phyloP scores from a whole-genome alignment of 2,888 invertebrate species.

The Hydropsyche betteni region DNA sequence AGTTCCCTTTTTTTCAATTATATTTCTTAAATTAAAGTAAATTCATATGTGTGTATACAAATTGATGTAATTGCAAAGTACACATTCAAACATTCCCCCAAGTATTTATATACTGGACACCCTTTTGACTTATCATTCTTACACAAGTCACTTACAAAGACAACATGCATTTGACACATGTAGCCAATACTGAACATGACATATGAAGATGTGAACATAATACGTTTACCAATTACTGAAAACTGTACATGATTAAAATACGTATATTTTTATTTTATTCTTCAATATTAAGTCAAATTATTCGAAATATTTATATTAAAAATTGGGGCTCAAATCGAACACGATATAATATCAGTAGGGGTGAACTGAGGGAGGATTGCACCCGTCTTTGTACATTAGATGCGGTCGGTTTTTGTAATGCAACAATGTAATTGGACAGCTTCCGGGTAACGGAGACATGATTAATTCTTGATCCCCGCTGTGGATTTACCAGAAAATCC shows the following conservation, averaged over 20 bases:
- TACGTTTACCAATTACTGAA: no score
- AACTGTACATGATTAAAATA: no score
- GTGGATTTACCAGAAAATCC: constrained; percentile 33
- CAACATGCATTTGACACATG: constrained; percentile 38
- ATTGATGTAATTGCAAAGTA: no score
- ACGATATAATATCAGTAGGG: no score
- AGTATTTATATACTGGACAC: constrained; percentile 29
- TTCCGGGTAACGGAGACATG: constrained; percentile 33
- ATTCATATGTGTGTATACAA: no score
- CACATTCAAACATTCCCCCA: constrained; percentile 3
- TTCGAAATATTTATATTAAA: no score
- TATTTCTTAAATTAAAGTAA: no score
- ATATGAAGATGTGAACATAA: neutral
- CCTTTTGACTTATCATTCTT: constrained; percentile 38
- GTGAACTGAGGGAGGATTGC: neutral
- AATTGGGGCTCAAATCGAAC: no score
- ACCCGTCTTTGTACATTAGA: constrained; percentile 20
- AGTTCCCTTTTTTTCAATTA: no score
- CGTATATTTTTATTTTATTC: no score
- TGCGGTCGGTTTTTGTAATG: constrained; percentile 27
- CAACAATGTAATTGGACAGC: constrained; percentile 37
- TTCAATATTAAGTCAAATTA: no score
- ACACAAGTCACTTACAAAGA: constrained; percentile 36
- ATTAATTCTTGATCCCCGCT: constrained; percentile 36
- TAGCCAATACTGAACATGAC: constrained; percentile 18